These are phyloP conservation scores for Tenthredo mesomela DNA, from an alignment of 2,888 invertebrate genomes.

Conservation along the genomic window DNA sequence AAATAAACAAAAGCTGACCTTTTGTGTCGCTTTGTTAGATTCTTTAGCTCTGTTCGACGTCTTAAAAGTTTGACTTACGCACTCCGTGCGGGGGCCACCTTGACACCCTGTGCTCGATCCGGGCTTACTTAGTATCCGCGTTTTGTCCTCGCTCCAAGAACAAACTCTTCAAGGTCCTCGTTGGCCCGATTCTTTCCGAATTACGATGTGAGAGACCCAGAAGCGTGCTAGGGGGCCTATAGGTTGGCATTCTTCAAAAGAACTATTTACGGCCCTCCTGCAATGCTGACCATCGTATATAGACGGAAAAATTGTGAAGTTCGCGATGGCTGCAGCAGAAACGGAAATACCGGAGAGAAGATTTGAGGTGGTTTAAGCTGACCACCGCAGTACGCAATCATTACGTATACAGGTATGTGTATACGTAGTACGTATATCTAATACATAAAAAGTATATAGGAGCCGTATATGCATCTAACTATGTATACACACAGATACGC, in stretches of 20 bases:
- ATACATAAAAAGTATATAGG: not conserved
- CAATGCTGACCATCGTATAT: not conserved
- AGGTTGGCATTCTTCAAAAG: not conserved
- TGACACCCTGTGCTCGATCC: slow-evolving; percentile 48
- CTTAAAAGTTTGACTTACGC: slow-evolving; percentile 6
- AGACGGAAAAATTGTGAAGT: not conserved
- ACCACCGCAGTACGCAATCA: slow-evolving; percentile 38
- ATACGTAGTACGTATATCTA: not conserved
- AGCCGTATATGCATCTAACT: not conserved
- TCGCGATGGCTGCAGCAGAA: not conserved
- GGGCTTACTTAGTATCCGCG: not conserved
- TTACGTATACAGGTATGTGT: slow-evolving; percentile 10
- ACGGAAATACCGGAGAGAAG: slow-evolving; percentile 36
- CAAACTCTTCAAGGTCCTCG: slow-evolving; percentile 22
- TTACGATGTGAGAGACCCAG: slow-evolving; percentile 21
- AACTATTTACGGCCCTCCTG: slow-evolving; percentile 17
- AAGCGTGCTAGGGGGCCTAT: not conserved
- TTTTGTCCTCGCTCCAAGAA: slow-evolving; percentile 17
- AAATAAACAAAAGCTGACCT: slow-evolving; percentile 28
- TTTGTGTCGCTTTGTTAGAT: slow-evolving; percentile 7
- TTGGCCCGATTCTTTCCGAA: slow-evolving; percentile 23
- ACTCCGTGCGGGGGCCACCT: not conserved
- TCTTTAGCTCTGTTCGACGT: not conserved
- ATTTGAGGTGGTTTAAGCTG: slow-evolving; percentile 45
- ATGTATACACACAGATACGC: slow-evolving; percentile 22